Evolutionary conservation across 2,888 invertebrate genomes (phyloP).

Genomic region (Crepidodera aurea): DNA sequence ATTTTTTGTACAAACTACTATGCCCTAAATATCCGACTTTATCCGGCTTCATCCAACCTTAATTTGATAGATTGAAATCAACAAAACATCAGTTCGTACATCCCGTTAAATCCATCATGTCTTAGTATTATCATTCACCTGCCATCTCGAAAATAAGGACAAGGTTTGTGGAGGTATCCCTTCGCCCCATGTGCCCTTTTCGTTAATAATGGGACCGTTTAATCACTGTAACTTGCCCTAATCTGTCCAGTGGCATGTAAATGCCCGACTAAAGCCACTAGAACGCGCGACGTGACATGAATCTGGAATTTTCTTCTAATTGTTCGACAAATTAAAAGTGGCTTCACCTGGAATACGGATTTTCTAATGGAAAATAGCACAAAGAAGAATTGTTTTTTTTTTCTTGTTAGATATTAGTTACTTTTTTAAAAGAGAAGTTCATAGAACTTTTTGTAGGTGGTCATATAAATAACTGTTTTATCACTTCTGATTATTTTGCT

Average conservation of each 20-base stretch:
- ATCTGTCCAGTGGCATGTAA: conserved; percentile 27
- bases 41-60: background rate
- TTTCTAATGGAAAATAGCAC: background rate
- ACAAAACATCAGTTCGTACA: conserved; percentile 13
- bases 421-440: too few relatives aligned
- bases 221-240: conserved; percentile 23
- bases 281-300: conserved; percentile 20
- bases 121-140: conserved; percentile 21
- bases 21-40: background rate
- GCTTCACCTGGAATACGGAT: conserved; percentile 14
- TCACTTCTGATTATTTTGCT: too few relatives aligned
- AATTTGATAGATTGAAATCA: conserved; percentile 4
- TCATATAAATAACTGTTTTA: too few relatives aligned
- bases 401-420: too few relatives aligned
- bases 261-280: conserved; percentile 20
- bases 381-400: background rate
- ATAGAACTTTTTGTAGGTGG: too few relatives aligned
- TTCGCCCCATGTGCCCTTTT: conserved; percentile 13
- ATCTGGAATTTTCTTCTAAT: conserved; percentile 20
- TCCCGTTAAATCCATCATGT: conserved; percentile 18
- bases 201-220: conserved; percentile 24
- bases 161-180: conserved; percentile 6
- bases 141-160: conserved; percentile 19
- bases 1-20: too few relatives aligned
- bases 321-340: conserved; percentile 23